These are phyloP conservation scores for Suillia variegata DNA, from an alignment of 2,888 invertebrate species.

Conservation along the genomic window DNA sequence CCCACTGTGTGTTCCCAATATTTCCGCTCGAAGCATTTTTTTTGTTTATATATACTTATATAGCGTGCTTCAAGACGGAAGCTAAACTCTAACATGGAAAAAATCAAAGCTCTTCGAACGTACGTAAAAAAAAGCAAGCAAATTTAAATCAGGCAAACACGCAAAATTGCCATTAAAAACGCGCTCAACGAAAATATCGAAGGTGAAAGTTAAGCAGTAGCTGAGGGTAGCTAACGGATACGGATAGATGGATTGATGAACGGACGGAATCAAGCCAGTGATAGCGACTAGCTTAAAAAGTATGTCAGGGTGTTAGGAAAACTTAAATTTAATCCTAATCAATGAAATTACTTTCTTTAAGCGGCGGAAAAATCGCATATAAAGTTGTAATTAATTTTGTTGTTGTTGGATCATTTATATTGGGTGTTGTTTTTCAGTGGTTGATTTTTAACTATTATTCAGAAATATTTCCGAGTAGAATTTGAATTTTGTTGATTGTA, in stretches of 20 bases:
- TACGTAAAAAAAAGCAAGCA: background rate
- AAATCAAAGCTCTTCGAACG: background rate
- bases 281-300: slow-evolving; percentile 8
- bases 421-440: too few relatives aligned
- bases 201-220: background rate
- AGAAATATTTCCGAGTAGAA: too few relatives aligned
- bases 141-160: slow-evolving; percentile 34
- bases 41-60: background rate
- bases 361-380: too few relatives aligned
- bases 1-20: background rate
- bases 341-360: too few relatives aligned
- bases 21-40: background rate
- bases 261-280: background rate
- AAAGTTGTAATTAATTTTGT: too few relatives aligned
- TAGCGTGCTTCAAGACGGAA: background rate
- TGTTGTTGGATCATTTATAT: too few relatives aligned
- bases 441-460: too few relatives aligned
- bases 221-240: background rate
- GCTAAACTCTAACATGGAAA: background rate
- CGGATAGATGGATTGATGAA: too few relatives aligned
- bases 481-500: too few relatives aligned
- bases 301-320: slow-evolving; percentile 11
- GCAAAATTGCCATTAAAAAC: slow-evolving; percentile 43
- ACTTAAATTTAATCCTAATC: too few relatives aligned
- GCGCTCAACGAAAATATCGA: slow-evolving; percentile 12